Evolutionary conservation across 2,888 invertebrate species (phyloP), one percentile per base, ranked within the genome.

Genomic region (Noctua pronuba): DNA sequence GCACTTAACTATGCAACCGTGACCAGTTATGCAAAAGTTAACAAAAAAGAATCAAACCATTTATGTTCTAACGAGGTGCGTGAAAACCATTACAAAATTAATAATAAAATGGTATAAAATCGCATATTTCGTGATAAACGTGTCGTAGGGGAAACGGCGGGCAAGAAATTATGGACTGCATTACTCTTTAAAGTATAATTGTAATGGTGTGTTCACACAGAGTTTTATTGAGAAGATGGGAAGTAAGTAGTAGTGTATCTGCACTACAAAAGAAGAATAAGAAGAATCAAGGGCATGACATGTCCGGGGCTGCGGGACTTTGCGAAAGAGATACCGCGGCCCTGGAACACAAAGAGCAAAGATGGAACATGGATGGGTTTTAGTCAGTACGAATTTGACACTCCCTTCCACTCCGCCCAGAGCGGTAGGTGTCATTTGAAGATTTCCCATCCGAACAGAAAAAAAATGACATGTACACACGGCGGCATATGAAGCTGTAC

Each of bases 101-200:
- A 84, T 88, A 87, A 88, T 86, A 86, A 89, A 88, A 86, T 86
- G 79, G 85, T 85, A 87, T 88, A 86, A 90, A 89, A 86, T 87
- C 80, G 87, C 86, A 88, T 88, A 88, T 80, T 83, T 88, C 84
- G 78, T 79, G 75, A 70, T 21, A 75, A 83, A 73, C 46, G 67
- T 79, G 86, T 86, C 88, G 78, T 52, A 62, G 78, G 79, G 83
- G 82, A 86, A 87, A 89, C 80, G 85, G 82, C 84, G 82, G 64
- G 90, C 87, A 89, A 90, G 91, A 90, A 90, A 91, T 85, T 88
- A 87, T 86, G 85, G 84, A 90, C 78, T 86, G 88, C 78, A 89
- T 88, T 85, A 86, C 88, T 80, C 62, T 38, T 77, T 82, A 78
- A 80, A 79, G 35, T 71, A 68, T 65, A 52, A 73, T 73, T 31